A percentile compares a stretch with the other conserved stretches of the same genome.
Evolutionary conservation across 2,113 vertebrate species (phyloP).

Genomic region (Daubentonia madagascariensis): DNA sequence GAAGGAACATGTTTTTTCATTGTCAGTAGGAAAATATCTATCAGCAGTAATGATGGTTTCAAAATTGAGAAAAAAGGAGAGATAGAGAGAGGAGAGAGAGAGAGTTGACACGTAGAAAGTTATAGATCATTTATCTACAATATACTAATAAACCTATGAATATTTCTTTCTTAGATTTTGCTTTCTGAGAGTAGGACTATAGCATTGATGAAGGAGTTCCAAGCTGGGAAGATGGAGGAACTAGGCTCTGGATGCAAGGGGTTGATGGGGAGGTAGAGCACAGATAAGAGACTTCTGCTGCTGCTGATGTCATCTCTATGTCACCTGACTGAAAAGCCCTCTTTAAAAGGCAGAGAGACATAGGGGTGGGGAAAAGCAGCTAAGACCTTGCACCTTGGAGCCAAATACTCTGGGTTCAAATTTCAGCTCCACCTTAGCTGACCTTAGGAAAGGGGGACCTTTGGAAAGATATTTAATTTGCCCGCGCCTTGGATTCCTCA

Average conservation of each 20-base stretch:
- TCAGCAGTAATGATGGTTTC: background rate
- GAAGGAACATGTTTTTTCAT: background rate
- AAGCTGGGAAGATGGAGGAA: background rate
- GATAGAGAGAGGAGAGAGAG: too few species aligned
- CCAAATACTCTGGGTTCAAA: background rate
- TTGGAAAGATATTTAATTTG: background rate
- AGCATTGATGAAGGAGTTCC: background rate
- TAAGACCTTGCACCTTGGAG: background rate
- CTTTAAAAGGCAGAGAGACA: background rate
- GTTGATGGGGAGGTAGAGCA: background rate
- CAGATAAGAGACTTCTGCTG: background rate
- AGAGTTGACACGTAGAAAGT: background rate
- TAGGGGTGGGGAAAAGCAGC: background rate
- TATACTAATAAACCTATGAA: background rate
- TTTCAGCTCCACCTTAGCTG: background rate
- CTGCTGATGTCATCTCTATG: background rate
- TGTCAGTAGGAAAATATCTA: background rate
- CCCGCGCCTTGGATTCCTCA: background rate
- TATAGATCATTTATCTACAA: background rate
- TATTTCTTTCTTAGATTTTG: constrained; percentile 13
- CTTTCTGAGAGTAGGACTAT: background rate
- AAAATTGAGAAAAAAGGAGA: background rate
- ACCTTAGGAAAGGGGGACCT: background rate
- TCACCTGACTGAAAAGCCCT: background rate
- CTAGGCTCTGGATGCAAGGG: background rate